These are phyloP conservation scores for Tetrax tetrax DNA, from an alignment of 2,113 vertebrate species.

Conservation along the genomic window DNA sequence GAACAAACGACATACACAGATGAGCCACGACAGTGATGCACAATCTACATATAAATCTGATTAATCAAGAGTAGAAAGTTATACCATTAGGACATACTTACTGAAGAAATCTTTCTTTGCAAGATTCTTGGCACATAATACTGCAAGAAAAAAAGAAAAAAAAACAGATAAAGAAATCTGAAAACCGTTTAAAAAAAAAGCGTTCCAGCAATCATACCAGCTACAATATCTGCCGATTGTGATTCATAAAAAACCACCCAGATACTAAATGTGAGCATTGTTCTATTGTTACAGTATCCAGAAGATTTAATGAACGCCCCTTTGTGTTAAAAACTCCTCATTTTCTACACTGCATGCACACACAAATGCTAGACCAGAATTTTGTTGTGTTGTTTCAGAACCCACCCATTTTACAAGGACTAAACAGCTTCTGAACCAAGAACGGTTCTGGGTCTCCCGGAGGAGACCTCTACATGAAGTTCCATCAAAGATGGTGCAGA, in stretches of 20 bases:
- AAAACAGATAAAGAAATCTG: conserved; percentile 17
- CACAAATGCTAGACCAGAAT: neutral
- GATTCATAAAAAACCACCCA: neutral
- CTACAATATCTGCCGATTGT: neutral
- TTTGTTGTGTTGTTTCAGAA: neutral
- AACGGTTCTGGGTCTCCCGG: neutral
- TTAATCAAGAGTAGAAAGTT: neutral
- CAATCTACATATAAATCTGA: neutral
- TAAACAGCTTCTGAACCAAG: neutral
- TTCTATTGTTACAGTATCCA: neutral
- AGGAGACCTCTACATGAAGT: neutral
- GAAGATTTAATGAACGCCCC: neutral
- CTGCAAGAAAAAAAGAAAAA: conserved; percentile 85
- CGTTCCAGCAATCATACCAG: neutral
- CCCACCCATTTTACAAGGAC: neutral
- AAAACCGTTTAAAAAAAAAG: neutral
- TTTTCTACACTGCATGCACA: neutral
- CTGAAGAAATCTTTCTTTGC: conserved; percentile 99
- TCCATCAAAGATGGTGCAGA: neutral
- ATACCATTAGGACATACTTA: conserved; percentile 77
- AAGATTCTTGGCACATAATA: conserved; percentile 98
- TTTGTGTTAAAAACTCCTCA: neutral
- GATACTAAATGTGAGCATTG: neutral
- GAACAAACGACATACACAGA: neutral
- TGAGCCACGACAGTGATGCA: neutral